These are phyloP conservation scores for Lacanobia wlatinum DNA, from an alignment of 2,888 invertebrate genomes.

Conservation along the genomic window DNA sequence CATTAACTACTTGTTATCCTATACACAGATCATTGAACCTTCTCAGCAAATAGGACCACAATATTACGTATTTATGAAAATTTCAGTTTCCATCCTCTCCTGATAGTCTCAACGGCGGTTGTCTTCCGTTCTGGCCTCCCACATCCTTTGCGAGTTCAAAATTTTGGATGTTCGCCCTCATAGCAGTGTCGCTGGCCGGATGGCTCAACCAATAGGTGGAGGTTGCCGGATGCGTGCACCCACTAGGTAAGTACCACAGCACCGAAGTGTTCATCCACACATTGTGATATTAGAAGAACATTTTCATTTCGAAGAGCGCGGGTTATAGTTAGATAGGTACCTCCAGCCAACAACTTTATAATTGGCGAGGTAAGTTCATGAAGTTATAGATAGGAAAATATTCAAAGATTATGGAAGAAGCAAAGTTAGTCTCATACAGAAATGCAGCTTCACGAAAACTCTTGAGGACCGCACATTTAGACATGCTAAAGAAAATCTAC, in stretches of 20 bases:
- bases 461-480: neutral
- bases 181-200: slow-evolving; percentile 75
- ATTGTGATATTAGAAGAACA: slow-evolving; percentile 47
- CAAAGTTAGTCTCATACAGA: neutral
- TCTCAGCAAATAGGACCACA: slow-evolving; percentile 20
- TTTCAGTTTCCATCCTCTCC: slow-evolving; percentile 30
- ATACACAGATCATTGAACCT: slow-evolving; percentile 5
- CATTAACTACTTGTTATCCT: neutral
- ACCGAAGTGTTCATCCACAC: slow-evolving; percentile 64
- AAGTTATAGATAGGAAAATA: slow-evolving; percentile 2
- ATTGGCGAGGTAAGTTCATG: neutral
- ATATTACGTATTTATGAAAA: slow-evolving; percentile 53
- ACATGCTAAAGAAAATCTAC: neutral
- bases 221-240: slow-evolving; percentile 64
- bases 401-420: neutral
- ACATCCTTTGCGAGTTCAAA: slow-evolving; percentile 76
- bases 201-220: slow-evolving; percentile 67
- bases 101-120: slow-evolving; percentile 41
- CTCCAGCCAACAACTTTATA: slow-evolving; percentile 4
- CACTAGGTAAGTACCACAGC: slow-evolving; percentile 35
- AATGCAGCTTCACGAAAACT: neutral
- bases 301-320: slow-evolving; percentile 14
- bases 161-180: slow-evolving; percentile 70
- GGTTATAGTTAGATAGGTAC: neutral
- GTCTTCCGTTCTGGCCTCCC: slow-evolving; percentile 72